phyloP scores from a whole-genome alignment of 1,140 invertebrate species.

The Zaprionus africanus region DNA sequence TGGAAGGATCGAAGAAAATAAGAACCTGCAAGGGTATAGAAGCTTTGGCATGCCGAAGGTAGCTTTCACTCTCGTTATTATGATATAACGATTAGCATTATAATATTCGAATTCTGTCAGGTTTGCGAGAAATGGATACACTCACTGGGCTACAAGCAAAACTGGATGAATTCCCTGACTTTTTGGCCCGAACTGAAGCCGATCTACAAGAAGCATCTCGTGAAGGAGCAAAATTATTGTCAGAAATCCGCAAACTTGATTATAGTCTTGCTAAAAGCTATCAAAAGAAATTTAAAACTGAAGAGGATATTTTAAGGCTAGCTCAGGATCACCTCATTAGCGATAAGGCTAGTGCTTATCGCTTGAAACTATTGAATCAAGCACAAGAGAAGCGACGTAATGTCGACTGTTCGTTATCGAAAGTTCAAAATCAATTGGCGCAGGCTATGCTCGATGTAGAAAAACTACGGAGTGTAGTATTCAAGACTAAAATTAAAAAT shows the following conservation, averaged over 20 bases:
- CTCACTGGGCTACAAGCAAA: conserved; percentile 85
- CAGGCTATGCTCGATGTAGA: conserved; percentile 87
- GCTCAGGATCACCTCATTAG: conserved; percentile 89
- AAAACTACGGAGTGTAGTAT: conserved; percentile 83
- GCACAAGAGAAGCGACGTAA: conserved; percentile 84
- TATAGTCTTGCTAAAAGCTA: conserved; percentile 85
- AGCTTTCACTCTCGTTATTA: neutral
- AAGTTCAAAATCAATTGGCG: conserved; percentile 88
- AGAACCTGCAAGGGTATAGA: too few species aligned
- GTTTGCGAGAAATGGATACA: conserved; percentile 74
- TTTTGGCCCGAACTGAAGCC: conserved; percentile 86
- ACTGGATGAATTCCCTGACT: conserved; percentile 85
- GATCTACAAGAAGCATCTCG: conserved; percentile 86
- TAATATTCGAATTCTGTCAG: conserved; percentile 38
- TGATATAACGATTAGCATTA: neutral
- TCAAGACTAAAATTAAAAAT: conserved; percentile 55
- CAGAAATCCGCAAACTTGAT: conserved; percentile 61
- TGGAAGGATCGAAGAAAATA: too few species aligned
- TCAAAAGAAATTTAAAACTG: conserved; percentile 86
- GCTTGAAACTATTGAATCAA: conserved; percentile 85
- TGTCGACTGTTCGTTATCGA: conserved; percentile 87
- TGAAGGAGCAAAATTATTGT: conserved; percentile 63
- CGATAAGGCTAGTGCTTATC: conserved; percentile 87
- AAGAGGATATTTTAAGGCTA: conserved; percentile 87
- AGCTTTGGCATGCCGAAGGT: too few species aligned